These are phyloP conservation scores for Oreochromis aureus DNA, from an alignment of 2,113 vertebrate species.

Conservation along the genomic window DNA sequence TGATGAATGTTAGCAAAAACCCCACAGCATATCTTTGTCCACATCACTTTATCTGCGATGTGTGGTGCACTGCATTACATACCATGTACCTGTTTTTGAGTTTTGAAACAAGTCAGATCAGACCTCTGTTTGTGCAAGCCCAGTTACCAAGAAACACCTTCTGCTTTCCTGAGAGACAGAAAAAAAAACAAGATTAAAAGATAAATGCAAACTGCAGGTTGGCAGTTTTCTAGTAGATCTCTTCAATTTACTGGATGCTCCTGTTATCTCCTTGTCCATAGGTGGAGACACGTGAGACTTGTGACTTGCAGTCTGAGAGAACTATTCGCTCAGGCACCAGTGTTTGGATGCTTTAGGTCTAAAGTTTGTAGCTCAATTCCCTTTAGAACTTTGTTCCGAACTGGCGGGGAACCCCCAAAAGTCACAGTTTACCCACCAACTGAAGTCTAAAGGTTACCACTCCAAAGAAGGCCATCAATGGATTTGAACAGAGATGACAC, in stretches of 20 bases:
- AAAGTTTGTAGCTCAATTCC: constrained; percentile 13
- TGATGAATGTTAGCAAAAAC: not conserved
- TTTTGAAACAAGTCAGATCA: not conserved
- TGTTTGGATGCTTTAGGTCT: constrained; percentile 8
- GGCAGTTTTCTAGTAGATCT: not conserved
- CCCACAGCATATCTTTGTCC: not conserved
- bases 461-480: not conserved
- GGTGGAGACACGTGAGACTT: constrained; percentile 5
- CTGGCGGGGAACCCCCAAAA: not conserved
- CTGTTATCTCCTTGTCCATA: not conserved
- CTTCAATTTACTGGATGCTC: not conserved
- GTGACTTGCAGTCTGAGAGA: not conserved
- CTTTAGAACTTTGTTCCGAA: not conserved
- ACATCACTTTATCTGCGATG: not conserved
- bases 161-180: not conserved
- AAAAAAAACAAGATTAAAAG: not conserved
- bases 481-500: not conserved
- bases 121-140: not conserved
- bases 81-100: not conserved
- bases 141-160: not conserved
- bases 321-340: constrained; percentile 9
- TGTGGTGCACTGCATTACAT: not conserved
- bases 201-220: not conserved
- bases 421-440: constrained; percentile 21
- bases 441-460: constrained; percentile 6